Evolutionary conservation across 37 sponge, comb jelly and placozoan species (phyloP), one percentile per base, ranked within the genome.

Genomic region (Diacarnus erythraeanus): DNA sequence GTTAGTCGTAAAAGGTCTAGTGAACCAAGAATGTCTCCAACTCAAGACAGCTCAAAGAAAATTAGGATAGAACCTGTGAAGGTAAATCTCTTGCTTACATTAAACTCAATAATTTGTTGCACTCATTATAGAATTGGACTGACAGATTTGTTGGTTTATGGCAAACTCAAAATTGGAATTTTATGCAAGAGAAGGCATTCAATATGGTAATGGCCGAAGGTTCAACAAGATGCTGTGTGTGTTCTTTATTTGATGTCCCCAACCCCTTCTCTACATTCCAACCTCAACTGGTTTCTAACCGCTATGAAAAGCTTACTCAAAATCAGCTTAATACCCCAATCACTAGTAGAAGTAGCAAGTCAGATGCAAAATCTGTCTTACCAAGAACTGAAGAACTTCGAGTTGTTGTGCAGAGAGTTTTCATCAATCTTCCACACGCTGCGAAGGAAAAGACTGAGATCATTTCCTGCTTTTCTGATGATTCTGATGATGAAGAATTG

Each of bases 151-250:
- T 37, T 47, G 85, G 88, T 0, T 63, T 94, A 58, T 94, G 95
- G 95, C 84, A 88, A n/a, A 72, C 63, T 20, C 83, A 87, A 60
- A 59, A 63, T 41, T 41, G 64, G 56, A 79, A 90, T 42, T 80
- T 80, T 39, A 25, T 69, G 2, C 54, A 83, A 23, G 96, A 96
- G 79, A 75, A 67, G 57, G 83, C 90, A 12, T 91, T 91, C 82
- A 91, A 91, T 58, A 69, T 75, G 60, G 60, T 85, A 18, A 31
- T 75, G 23, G 81, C 92, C 27, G 68, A 21, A 6, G 79, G 61
- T 1, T 69, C 68, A 25, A 84, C 63, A 22, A 25, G 56, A n/a
- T 94, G 95, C 72, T 88, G 89, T 66, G 65, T 91, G 42, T 91
- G 89, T 64, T 64, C 80, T 8, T 65, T 91, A 27, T 78, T 81